Evolutionary conservation across 2,113 vertebrate species (phyloP), one percentile per base, ranked within the genome.

Genomic region (Ahaetulla prasina): DNA sequence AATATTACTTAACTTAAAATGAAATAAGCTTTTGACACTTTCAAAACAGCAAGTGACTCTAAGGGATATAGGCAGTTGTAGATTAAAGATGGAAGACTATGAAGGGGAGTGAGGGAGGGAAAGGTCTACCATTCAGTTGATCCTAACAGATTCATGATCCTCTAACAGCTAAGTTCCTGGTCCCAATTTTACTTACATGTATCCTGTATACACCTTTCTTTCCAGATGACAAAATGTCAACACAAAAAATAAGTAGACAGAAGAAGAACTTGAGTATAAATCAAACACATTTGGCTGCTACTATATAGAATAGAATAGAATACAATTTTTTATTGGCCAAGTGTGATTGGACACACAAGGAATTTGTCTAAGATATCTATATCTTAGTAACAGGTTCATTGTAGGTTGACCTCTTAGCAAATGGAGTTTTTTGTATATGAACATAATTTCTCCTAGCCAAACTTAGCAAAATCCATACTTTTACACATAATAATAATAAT

Each of bases 371-470:
- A n/a, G n/a, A n/a, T n/a, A 20, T 53, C 35, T 54, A 9, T 18
- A 54, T 10, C 11, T 85, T 85, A 91, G 85, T 91, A 85, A 52
- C 50, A 54, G 43, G 89, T 91, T 11, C 7, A 43, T 0, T 92
- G 12, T 93, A 93, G 91, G 85, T 52, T 27, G 25, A 30, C 25
- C 8, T 39, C 12, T 25, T 57, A 57, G 55, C 63, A 45, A 89
- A 49, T 49, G 39, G 25, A 30, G 88, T 14, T 91, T 22, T 87
- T 16, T 91, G 68, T 91, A 80, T 80, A 90, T 57, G 91, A 95
- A 9, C 50, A 18, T 54, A 5, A 54, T 80, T 10, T 93, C 43
- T 47, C 57, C 35, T 8, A 10, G 2, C 14, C 45, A 50, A 25
- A 91, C 0, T 20, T 88, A 52, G 30, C 49, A 60, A 63, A 4